Percentiles rank a stretch among this genome's conserved stretches.
phyloP scores from a whole-genome alignment of 2,113 vertebrate genomes.

The Oreochromis aureus region DNA sequence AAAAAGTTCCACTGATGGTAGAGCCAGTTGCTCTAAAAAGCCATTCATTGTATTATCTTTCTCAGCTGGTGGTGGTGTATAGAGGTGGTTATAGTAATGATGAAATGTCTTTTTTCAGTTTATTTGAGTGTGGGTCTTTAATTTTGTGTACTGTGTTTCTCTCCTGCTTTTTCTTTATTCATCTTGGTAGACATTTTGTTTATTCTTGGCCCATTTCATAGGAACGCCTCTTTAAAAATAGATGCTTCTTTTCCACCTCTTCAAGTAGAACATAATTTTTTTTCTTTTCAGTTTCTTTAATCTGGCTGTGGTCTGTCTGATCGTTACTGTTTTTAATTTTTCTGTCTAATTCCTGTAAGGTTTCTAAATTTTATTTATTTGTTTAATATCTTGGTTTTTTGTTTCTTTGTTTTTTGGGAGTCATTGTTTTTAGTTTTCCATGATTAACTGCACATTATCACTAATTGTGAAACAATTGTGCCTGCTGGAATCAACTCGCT shows the following conservation, averaged over 20 bases:
- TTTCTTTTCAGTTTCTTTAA: neutral
- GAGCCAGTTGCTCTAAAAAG: neutral
- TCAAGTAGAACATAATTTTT: neutral
- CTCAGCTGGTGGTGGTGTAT: neutral
- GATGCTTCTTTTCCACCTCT: neutral
- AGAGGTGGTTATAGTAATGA: neutral
- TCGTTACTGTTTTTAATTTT: rapidly evolving
- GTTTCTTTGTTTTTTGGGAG: neutral
- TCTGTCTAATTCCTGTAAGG: neutral
- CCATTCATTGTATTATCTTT: neutral
- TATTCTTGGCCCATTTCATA: neutral
- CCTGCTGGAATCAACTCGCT: neutral
- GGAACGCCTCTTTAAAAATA: neutral
- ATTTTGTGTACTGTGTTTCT: neutral
- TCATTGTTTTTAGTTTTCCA: neutral
- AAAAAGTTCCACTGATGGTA: neutral
- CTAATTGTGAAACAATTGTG: neutral
- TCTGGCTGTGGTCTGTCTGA: neutral
- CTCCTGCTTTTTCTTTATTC: neutral
- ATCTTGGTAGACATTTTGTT: neutral
- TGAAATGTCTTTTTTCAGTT: neutral
- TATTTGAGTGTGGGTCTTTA: neutral
- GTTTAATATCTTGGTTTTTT: neutral
- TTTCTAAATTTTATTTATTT: neutral
- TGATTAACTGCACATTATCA: neutral